Evolutionary conservation across 2,888 invertebrate species (phyloP).

Genomic region (Tryphoninae sp.): DNA sequence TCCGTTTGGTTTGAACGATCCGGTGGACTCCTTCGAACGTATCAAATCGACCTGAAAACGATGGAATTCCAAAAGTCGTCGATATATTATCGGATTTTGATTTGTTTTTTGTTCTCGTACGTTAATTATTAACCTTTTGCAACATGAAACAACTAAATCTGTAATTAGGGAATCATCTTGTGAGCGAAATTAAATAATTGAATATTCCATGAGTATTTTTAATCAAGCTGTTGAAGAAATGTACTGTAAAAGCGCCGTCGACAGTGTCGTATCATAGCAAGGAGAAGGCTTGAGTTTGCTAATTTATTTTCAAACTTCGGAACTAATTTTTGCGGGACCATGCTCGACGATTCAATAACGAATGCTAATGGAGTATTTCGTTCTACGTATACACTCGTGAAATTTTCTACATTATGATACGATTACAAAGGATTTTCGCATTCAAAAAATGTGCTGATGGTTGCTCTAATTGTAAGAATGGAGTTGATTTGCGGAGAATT

Average conservation of each 20-base stretch:
- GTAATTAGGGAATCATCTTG: background rate
- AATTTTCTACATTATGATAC: background rate
- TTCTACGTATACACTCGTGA: background rate
- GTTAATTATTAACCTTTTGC: background rate
- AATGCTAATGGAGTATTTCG: slow-evolving; percentile 14
- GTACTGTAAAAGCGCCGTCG: slow-evolving; percentile 32
- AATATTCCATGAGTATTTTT: background rate
- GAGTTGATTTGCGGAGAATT: background rate
- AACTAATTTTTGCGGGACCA: slow-evolving; percentile 26
- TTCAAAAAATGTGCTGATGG: slow-evolving; percentile 3
- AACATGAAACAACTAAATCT: background rate
- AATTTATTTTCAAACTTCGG: background rate
- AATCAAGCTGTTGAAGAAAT: background rate
- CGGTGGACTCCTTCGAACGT: slow-evolving; percentile 77
- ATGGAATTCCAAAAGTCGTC: slow-evolving; percentile 49
- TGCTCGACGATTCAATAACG: slow-evolving; percentile 20
- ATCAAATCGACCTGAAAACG: slow-evolving; percentile 78
- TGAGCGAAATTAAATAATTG: slow-evolving; percentile 14
- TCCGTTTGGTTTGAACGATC: slow-evolving; percentile 77
- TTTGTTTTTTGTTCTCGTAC: background rate
- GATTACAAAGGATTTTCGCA: background rate
- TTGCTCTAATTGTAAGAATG: background rate
- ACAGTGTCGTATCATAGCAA: slow-evolving; percentile 36
- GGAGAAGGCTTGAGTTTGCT: background rate
- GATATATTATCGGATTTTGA: slow-evolving; percentile 1